These are phyloP conservation scores for Machimus atricapillus DNA, from an alignment of 2,888 invertebrate species.

Conservation along the genomic window DNA sequence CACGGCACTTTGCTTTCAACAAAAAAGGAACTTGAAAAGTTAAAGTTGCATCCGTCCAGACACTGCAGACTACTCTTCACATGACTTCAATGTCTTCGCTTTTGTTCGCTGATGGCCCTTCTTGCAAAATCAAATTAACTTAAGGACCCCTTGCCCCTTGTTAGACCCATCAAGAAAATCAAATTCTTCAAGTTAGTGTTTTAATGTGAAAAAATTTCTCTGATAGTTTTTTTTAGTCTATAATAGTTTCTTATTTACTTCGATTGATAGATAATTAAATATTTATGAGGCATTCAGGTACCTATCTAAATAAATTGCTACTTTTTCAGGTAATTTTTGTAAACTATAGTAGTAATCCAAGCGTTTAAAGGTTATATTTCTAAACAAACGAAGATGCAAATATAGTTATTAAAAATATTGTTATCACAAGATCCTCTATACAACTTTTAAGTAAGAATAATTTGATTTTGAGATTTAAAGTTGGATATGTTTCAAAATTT, in stretches of 20 bases:
- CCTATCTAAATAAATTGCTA: no score
- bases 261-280: no score
- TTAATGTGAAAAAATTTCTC: background rate
- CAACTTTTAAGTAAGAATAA: no score
- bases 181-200: background rate
- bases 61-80: background rate
- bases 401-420: no score
- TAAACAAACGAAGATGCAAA: no score
- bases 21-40: background rate
- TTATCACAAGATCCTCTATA: no score
- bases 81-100: background rate
- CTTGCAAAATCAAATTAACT: background rate
- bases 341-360: no score
- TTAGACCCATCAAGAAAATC: background rate
- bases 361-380: no score
- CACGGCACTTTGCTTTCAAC: background rate
- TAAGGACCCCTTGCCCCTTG: background rate
- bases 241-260: background rate
- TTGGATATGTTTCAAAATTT: no score
- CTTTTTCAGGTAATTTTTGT: no score
- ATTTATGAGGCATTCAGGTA: no score
- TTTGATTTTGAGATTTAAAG: no score
- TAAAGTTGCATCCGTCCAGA: background rate
- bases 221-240: background rate
- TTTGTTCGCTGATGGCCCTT: background rate